These are phyloP conservation scores for Pagetopsis macropterus DNA, from an alignment of 2,797 vertebrate species.

Conservation along the genomic window DNA sequence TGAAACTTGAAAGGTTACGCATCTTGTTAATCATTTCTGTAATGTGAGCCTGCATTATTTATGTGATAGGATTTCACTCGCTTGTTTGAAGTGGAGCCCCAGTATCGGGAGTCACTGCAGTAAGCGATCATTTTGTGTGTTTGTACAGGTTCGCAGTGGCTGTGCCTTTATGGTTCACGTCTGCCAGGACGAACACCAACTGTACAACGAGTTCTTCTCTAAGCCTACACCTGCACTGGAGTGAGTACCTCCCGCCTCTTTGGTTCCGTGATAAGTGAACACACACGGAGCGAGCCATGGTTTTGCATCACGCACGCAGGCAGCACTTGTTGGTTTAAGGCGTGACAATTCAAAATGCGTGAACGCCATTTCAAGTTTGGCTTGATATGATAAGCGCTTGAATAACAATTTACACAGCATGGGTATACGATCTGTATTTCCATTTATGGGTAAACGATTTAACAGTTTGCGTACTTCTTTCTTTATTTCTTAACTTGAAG, in stretches of 20 bases:
- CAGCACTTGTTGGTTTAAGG: conserved; percentile 45
- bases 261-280: not conserved
- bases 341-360: not conserved
- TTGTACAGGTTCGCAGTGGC: conserved; percentile 92
- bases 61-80: conserved; percentile 29
- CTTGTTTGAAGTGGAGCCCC: conserved; percentile 39
- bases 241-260: conserved; percentile 81
- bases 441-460: not conserved
- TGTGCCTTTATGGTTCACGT: conserved; percentile 99
- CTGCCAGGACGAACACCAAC: conserved; percentile 97
- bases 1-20: conserved; percentile 58
- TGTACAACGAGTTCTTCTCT: conserved; percentile 96
- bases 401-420: conserved; percentile 6
- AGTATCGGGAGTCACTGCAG: conserved; percentile 14
- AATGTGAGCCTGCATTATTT: conserved; percentile 46
- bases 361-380: conserved; percentile 13
- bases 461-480: conserved; percentile 17
- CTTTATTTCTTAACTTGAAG: conserved; percentile 22
- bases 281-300: not conserved
- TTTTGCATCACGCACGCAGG: not conserved
- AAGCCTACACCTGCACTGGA: conserved; percentile 93
- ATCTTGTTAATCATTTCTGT: conserved; percentile 58
- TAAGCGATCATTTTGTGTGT: conserved; percentile 30
- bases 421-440: not conserved
- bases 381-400: conserved; percentile 2